Base-by-base conservation (phyloP, 2,113 vertebrate genomes). In the Corydoras sp. region DNA sequence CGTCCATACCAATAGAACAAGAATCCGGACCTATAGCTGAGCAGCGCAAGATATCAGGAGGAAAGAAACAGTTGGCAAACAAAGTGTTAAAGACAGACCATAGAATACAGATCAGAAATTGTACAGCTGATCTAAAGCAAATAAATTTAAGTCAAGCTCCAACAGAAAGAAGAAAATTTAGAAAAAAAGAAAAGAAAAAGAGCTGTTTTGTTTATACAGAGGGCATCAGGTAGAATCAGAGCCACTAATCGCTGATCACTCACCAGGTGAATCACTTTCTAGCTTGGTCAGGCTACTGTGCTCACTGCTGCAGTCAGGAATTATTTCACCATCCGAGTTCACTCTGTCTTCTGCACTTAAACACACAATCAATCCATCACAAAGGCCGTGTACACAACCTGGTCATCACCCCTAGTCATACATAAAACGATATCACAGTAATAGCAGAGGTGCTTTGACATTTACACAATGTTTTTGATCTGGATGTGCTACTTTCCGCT, bases 1-100 rank as follows among this genome's bases (percentile, higher is more conserved):
- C 95, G 87, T 95, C 94, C 91, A 94, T 90, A 89, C 92, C 93
- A 88, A 95, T 87, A 89, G 94, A 96, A 89, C 93, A 94, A 91
- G 94, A 89, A 83, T 95, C 93, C 1, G 92, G 92, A 87, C 93
- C 93, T 83, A 94, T 88, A 83, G 93, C 95, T 97, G 92, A 79
- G 84, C 89, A 82, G 73, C 79, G 77, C 70, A 84, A 82, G 68
- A 65, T 4, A 72, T 72, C 32, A 74, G 24, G 62, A 62, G 49
- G 54, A 62, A 58, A 71, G 3, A 70, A 59, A 86, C 68, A 76
- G 18, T 13, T 69, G 76, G 71, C 58, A 78, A 82, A 74, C 83
- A 69, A 84, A 85, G 31, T 85, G 82, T 79, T 85, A 30, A 79
- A 85, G 86, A 89, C 86, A 76, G 84, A 81, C 79, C 69, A 58